Conservation (phyloP, 2,797 vertebrate species). For the Enteromius paludinosus region DNA sequence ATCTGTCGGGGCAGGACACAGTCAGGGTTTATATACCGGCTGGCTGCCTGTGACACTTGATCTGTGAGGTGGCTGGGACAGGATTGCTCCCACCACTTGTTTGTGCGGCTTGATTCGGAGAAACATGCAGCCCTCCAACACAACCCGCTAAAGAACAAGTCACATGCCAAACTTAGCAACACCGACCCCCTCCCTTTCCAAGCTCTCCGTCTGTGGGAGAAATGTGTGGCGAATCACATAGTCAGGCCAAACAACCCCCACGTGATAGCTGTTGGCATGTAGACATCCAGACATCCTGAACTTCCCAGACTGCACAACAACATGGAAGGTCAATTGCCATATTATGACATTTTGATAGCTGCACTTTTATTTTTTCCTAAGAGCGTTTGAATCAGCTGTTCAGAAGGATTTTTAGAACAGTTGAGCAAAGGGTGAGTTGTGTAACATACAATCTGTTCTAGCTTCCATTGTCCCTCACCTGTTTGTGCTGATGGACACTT, state of each 20-base stretch:
- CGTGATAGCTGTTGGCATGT: constrained; percentile 49
- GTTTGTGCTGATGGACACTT: not conserved
- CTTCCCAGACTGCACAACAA: constrained; percentile 50
- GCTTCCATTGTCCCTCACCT: not conserved
- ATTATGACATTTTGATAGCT: not conserved
- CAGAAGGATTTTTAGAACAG: not conserved
- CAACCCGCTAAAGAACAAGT: constrained; percentile 50
- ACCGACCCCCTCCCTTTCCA: constrained; percentile 10
- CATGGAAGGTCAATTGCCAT: constrained; percentile 28
- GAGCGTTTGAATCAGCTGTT: not conserved
- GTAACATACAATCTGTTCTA: not conserved
- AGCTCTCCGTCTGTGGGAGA: constrained; percentile 47
- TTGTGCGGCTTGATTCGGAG: constrained; percentile 63
- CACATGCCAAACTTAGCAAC: constrained; percentile 66
- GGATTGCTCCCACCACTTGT: constrained; percentile 62
- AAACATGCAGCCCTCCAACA: constrained; percentile 60
- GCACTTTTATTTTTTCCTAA: not conserved
- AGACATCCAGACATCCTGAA: constrained; percentile 36
- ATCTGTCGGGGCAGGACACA: constrained; percentile 51
- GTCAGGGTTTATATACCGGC: constrained; percentile 62
- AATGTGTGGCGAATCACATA: constrained; percentile 41
- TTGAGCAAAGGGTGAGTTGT: not conserved
- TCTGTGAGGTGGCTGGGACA: constrained; percentile 36
- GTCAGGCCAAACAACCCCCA: constrained; percentile 54
- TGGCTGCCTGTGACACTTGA: constrained; percentile 49